These are phyloP conservation scores for Drosophila mojavensis DNA, from an alignment of 1,140 invertebrate species.

Conservation along the genomic window DNA sequence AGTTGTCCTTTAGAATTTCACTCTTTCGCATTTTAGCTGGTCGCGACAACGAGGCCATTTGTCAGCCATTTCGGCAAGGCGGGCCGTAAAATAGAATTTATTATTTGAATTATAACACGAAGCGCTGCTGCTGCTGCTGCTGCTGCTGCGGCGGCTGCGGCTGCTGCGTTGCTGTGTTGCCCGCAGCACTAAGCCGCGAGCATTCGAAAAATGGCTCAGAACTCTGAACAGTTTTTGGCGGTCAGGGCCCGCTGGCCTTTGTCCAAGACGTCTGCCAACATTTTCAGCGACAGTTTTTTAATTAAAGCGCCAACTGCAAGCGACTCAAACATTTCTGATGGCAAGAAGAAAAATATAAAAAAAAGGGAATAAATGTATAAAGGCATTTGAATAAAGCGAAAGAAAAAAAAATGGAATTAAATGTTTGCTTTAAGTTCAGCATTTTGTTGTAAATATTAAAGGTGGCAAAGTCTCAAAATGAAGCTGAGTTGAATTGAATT, in stretches of 20 bases:
- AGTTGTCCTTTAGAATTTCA: constrained; percentile 28
- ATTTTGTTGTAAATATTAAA: no score
- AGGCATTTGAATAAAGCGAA: neutral
- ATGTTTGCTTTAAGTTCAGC: neutral
- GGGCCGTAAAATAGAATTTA: constrained; percentile 73
- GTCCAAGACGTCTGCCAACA: constrained; percentile 14
- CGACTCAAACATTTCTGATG: neutral
- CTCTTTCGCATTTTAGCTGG: constrained; percentile 40
- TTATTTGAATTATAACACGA: constrained; percentile 64
- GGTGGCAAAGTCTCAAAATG: no score
- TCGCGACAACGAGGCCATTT: constrained; percentile 46
- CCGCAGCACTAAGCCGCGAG: constrained; percentile 8
- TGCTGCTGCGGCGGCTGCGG: no score
- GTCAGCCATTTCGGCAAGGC: constrained; percentile 44
- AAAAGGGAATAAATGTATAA: neutral
- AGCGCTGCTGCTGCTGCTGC: neutral
- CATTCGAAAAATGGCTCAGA: constrained; percentile 25
- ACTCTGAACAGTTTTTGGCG: constrained; percentile 32
- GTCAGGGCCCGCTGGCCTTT: constrained; percentile 30
- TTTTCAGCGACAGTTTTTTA: constrained; percentile 60
- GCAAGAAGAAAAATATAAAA: neutral
- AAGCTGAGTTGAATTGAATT: neutral
- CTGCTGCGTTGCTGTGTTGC: constrained; percentile 1
- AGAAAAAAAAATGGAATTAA: neutral
- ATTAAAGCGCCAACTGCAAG: constrained; percentile 46